Conservation (phyloP, 2,113 vertebrate genomes). For the Caloenas nicobarica region DNA sequence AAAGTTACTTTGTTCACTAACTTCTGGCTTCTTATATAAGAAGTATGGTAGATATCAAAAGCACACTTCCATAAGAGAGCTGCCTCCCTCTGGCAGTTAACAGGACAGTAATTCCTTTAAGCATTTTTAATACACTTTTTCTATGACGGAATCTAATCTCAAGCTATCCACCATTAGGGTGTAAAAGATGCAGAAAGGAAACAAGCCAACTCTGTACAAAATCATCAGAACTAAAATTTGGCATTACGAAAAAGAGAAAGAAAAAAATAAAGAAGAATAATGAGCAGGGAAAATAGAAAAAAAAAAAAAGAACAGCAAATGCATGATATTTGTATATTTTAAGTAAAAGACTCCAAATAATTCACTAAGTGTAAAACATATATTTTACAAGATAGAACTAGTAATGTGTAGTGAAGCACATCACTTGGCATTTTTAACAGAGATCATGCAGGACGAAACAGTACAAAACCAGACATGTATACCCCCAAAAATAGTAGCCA, state of each 20-base stretch:
- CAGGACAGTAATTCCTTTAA: neutral
- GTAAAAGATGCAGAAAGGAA: neutral
- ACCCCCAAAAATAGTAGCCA: neutral
- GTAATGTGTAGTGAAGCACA: neutral
- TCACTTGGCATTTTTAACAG: neutral
- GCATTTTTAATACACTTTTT: neutral
- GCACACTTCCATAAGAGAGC: neutral
- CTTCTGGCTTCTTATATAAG: neutral
- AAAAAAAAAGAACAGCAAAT: neutral
- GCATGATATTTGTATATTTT: neutral
- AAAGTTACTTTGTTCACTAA: neutral
- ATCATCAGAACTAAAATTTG: neutral
- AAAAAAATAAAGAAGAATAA: neutral
- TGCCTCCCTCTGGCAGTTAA: neutral
- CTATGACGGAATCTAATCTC: neutral
- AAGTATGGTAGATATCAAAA: neutral
- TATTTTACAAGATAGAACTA: neutral
- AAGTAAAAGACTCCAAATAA: neutral
- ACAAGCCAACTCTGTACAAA: neutral
- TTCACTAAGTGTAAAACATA: neutral
- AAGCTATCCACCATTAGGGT: neutral
- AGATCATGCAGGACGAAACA: neutral
- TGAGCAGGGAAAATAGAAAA: neutral
- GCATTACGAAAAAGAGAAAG: neutral
- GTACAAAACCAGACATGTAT: neutral